Conservation (phyloP, 1,140 invertebrate species). For the Drosophila varians region DNA sequence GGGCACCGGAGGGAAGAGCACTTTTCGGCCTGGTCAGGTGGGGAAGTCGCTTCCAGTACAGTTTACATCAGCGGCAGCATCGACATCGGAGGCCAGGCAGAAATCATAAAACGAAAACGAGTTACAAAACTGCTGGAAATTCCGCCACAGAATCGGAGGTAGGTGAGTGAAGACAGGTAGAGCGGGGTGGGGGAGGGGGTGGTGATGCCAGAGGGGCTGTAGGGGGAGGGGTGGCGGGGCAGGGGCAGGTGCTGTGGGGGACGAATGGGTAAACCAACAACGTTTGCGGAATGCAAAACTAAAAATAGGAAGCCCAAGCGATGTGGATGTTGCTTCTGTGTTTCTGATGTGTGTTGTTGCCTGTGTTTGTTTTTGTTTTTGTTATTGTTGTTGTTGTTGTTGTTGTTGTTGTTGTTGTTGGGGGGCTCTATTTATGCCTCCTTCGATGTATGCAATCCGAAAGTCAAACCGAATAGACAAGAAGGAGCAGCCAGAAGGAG, state of each 20-base stretch:
- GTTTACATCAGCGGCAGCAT: constrained; percentile 38
- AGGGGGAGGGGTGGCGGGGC: no score
- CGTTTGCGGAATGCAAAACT: constrained; percentile 57
- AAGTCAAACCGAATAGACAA: constrained; percentile 41
- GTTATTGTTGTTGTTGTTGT: constrained; percentile 15
- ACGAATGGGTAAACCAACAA: constrained; percentile 46
- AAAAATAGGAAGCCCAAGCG: constrained; percentile 50
- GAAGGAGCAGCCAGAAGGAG: constrained; percentile 20
- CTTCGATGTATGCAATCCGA: constrained; percentile 41
- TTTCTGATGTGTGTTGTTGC: constrained; percentile 10
- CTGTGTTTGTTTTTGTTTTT: constrained; percentile 15
- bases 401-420: not conserved
- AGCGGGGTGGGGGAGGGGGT: not conserved
- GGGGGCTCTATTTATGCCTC: constrained; percentile 71
- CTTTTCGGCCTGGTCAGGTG: constrained; percentile 43
- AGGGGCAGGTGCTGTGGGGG: not conserved
- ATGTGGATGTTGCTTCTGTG: constrained; percentile 38
- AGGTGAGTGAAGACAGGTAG: constrained; percentile 1
- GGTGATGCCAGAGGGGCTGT: not conserved
- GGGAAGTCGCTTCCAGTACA: constrained; percentile 29
- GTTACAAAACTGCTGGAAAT: constrained; percentile 76
- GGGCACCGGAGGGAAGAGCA: constrained; percentile 1
- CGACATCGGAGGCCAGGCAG: constrained; percentile 52
- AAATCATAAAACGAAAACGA: constrained; percentile 81
- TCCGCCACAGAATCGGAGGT: constrained; percentile 41